Evolutionary conservation across 2,113 vertebrate species (phyloP).

Genomic region (Apodemus speciosus): DNA sequence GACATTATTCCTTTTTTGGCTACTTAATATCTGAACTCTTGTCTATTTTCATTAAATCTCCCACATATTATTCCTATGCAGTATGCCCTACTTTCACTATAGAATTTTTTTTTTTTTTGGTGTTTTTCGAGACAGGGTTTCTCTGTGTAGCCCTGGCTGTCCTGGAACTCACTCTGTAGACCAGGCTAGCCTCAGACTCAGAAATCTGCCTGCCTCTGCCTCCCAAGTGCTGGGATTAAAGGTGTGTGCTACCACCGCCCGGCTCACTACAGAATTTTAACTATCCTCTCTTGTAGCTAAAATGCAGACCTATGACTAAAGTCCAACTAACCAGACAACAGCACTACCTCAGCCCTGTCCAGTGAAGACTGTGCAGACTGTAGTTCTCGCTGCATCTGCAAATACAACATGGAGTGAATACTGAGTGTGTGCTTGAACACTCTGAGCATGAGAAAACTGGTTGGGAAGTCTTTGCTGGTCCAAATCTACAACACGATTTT

Average conservation of each 20-base stretch:
- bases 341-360: background rate
- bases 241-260: too few relatives aligned
- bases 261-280: too few relatives aligned
- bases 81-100: background rate
- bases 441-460: background rate
- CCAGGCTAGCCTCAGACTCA: too few relatives aligned
- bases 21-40: background rate
- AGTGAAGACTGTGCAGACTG: background rate
- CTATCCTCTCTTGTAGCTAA: background rate
- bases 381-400: background rate
- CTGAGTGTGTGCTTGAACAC: background rate
- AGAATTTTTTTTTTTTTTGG: too few relatives aligned
- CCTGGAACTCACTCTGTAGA: too few relatives aligned
- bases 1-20: constrained; percentile 2
- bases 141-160: too few relatives aligned
- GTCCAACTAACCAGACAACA: background rate
- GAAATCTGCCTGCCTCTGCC: too few relatives aligned
- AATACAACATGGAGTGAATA: background rate
- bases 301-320: background rate
- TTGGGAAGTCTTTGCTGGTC: background rate
- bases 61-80: background rate
- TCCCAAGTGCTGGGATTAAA: too few relatives aligned
- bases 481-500: background rate
- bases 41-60: background rate
- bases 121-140: too few relatives aligned